Conservation (phyloP, 30 jellyfish, hydroid and myxozoan genomes). For the Aurelia sp. region DNA sequence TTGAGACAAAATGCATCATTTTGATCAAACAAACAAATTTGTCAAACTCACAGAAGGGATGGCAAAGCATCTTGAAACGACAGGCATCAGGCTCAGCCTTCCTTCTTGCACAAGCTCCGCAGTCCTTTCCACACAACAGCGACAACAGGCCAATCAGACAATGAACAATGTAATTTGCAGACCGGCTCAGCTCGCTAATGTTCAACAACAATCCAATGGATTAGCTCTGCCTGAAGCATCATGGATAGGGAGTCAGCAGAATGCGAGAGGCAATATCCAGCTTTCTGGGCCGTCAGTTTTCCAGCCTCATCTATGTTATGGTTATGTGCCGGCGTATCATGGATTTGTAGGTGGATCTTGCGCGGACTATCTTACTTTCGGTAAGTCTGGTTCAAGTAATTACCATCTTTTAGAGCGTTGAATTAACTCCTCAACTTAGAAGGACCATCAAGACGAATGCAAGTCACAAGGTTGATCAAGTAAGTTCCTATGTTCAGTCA, state of each 20-base stretch:
- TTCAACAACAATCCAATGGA: constrained; percentile 3
- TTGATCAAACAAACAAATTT: constrained; percentile 12
- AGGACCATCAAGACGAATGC: too few species aligned
- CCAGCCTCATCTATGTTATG: constrained; percentile 75
- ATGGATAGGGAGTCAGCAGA: constrained; percentile 25
- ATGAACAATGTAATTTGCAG: constrained; percentile 7
- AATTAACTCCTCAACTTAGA: too few species aligned
- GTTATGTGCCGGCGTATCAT: constrained; percentile 65
- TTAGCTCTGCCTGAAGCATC: constrained; percentile 20
- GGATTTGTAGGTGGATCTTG: constrained; percentile 48
- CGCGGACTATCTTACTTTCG: constrained; percentile 51
- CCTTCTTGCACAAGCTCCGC: neutral
- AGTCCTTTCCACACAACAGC: neutral
- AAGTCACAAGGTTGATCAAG: too few species aligned
- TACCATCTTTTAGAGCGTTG: too few species aligned
- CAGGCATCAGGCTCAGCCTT: constrained; percentile 25
- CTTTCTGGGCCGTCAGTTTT: constrained; percentile 44
- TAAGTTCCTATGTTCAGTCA: too few species aligned
- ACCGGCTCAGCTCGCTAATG: constrained; percentile 38
- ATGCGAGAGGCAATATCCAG: constrained; percentile 50
- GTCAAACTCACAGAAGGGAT: constrained; percentile 17
- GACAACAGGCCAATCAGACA: neutral
- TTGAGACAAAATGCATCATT: constrained; percentile 13
- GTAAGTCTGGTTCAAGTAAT: constrained; percentile 17
- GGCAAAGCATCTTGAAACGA: constrained; percentile 8